A percentile compares a stretch with the other conserved stretches of the same genome.
Evolutionary conservation across 2,797 vertebrate genomes (phyloP).

Genomic region (Leucoraja ocellata): DNA sequence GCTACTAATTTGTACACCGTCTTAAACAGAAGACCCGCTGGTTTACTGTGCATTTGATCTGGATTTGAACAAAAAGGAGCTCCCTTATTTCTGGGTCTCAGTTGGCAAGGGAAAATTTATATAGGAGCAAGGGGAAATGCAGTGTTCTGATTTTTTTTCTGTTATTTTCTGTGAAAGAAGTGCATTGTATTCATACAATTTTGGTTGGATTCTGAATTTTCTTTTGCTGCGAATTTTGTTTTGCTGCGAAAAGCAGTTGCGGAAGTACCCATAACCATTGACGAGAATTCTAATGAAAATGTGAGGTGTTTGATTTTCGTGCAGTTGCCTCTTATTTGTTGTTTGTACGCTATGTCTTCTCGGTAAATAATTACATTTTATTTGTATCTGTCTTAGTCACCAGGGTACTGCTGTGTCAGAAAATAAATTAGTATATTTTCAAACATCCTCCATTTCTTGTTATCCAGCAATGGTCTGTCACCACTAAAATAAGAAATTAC

Average conservation of each 20-base stretch:
- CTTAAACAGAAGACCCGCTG: slow-evolving; percentile 11
- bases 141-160: background rate
- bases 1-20: slow-evolving; percentile 8
- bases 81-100: background rate
- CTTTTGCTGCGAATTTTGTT: background rate
- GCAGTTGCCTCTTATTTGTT: background rate
- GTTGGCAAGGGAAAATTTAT: background rate
- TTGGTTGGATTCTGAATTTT: background rate
- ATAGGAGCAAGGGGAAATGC: background rate
- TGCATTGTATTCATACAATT: background rate
- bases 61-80: background rate
- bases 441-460: background rate
- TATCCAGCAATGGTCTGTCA: background rate
- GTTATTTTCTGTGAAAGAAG: background rate
- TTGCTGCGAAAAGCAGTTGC: background rate
- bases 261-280: background rate
- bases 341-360: background rate
- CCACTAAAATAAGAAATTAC: background rate
- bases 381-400: background rate
- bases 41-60: background rate
- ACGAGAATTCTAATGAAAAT: background rate
- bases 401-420: background rate
- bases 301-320: background rate
- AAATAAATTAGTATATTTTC: background rate
- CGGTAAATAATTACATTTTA: background rate